Percentiles rank a stretch among this genome's conserved stretches.
Evolutionary conservation across 2,797 vertebrate species (phyloP).

Genomic region (Tauraco hartlaubi): DNA sequence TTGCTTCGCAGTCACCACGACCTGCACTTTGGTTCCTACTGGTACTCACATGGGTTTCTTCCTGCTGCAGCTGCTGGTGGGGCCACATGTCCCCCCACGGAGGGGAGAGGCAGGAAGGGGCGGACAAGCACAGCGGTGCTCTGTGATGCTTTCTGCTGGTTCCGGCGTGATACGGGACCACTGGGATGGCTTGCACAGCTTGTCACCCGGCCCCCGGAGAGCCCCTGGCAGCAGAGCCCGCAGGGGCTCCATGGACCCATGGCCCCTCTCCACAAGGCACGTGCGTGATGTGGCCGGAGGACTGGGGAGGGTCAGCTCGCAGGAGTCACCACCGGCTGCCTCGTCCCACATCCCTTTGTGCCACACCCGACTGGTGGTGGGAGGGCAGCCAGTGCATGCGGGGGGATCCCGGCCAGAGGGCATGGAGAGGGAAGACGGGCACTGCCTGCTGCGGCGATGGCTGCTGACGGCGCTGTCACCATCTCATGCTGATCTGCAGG

Average conservation of each 20-base stretch:
- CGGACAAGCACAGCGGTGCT: rapidly evolving
- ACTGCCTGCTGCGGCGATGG: rapidly evolving
- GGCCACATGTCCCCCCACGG: rapidly evolving
- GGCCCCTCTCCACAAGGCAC: no score
- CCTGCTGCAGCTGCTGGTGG: rapidly evolving
- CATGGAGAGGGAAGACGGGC: not conserved
- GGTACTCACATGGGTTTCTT: not conserved
- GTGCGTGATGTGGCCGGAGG: rapidly evolving
- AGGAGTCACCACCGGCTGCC: not conserved
- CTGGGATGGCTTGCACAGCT: rapidly evolving
- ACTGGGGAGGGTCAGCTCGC: not conserved
- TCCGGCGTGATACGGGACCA: rapidly evolving
- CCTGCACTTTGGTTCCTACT: rapidly evolving
- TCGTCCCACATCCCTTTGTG: not conserved
- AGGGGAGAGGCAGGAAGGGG: not conserved
- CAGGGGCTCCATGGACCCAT: rapidly evolving
- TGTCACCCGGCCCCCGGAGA: no score
- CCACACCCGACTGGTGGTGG: rapidly evolving
- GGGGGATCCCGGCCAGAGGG: rapidly evolving
- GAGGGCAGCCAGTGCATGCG: not conserved
- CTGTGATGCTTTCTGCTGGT: not conserved
- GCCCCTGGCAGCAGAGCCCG: rapidly evolving
- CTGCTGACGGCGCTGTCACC: rapidly evolving
- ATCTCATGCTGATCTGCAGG: no score
- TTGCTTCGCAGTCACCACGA: rapidly evolving